phyloP scores from a whole-genome alignment of 2,113 vertebrate genomes.

The Petaurus breviceps region DNA sequence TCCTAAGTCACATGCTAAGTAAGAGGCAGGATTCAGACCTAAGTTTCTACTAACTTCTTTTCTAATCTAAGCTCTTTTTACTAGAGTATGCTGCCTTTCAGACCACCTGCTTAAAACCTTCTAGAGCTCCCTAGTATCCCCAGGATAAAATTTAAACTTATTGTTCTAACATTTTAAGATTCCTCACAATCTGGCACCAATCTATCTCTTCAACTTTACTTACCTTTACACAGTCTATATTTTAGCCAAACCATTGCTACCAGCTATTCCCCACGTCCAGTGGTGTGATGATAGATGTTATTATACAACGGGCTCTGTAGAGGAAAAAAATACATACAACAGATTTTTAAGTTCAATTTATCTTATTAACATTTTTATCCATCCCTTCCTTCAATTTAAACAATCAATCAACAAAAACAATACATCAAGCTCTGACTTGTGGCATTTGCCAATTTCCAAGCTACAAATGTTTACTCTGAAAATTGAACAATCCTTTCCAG shows the following conservation, averaged over 20 bases:
- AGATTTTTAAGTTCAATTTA: neutral
- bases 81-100: neutral
- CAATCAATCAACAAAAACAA: neutral
- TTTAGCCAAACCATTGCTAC: neutral
- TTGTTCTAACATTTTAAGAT: neutral
- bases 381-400: neutral
- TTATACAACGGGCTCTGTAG: neutral
- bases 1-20: neutral
- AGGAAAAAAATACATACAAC: neutral
- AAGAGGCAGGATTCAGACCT: neutral
- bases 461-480: neutral
- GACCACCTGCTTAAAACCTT: neutral
- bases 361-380: neutral
- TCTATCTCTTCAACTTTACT: neutral
- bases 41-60: neutral
- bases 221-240: neutral
- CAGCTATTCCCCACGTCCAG: neutral
- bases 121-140: neutral
- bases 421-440: neutral
- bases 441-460: neutral
- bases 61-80: neutral
- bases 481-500: neutral
- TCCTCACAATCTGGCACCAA: neutral
- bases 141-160: neutral
- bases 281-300: neutral